Base-by-base conservation (phyloP, 1,140 invertebrate genomes). In the Dermatophagoides farinae region DNA sequence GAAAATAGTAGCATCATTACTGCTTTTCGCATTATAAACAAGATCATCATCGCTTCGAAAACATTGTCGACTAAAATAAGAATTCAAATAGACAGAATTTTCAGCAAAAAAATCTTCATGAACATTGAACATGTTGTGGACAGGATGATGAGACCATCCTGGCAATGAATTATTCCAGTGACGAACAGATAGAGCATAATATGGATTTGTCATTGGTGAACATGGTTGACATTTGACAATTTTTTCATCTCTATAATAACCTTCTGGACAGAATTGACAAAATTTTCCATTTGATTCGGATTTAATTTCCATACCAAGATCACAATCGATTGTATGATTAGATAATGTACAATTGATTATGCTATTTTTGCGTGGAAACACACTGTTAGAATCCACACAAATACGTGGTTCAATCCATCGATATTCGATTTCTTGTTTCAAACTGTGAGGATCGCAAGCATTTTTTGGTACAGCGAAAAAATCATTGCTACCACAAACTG, bases 331-430 rank as follows among this genome's bases (percentile, higher is more conserved):
- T 50, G n/a, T 50, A 25, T 50, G 12, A 20, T 20, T 61, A 10
- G 60, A 49, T 61, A 20, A 25, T 16, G 52, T 55, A 20, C 60
- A 52, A n/a, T 37, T 25, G 53, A 23, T 23, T 20, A 57, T 11
- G 12, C 38, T 12, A 44, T 38, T 23, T 38, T 44, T 6, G 1
- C 41, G 4, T 49, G 58, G 58, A 18, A 60, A 40, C 37, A 22
- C 16, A 66, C 61, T 0, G 67, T 69, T 23, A 70, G 65, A 6
- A 67, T 61, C 9, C 77, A 71, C 65, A 65, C 79, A 80, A 31
- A 79, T 74, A 62, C 74, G 71, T 12, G 78, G 79, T 62, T 75
- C 67, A 37, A 79, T 70, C 76, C 78, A 79, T 57, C 73, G 71
- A 67, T 77, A 79, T 37, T 67, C 65, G 6, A 72, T 12, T 68